Evolutionary conservation across 1,140 invertebrate species (phyloP).

Genomic region (Drosophila ambigua): DNA sequence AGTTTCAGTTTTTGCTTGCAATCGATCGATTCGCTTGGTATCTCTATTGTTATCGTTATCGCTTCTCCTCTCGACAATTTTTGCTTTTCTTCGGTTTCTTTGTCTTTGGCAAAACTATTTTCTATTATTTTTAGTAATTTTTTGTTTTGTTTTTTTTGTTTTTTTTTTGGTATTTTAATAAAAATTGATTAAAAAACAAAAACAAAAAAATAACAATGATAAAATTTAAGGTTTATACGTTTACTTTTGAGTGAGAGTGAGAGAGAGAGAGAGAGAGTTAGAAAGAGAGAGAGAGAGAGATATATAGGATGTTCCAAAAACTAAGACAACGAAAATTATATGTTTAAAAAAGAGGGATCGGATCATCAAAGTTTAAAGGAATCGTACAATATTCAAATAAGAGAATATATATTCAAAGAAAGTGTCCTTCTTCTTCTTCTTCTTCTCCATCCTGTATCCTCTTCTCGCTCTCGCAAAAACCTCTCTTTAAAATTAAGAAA

Average conservation of each 20-base stretch:
- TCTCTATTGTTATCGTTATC: constrained; percentile 56
- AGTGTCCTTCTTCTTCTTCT: constrained; percentile 1
- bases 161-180: constrained; percentile 47
- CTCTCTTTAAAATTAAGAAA: constrained; percentile 2
- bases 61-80: constrained; percentile 54
- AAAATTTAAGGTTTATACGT: constrained; percentile 42
- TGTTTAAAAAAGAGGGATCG: constrained; percentile 34
- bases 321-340: constrained; percentile 57
- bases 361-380: constrained; percentile 2
- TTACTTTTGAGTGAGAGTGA: constrained; percentile 36
- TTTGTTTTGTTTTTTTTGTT: constrained; percentile 25
- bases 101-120: constrained; percentile 52
- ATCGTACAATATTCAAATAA: constrained; percentile 18
- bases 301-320: constrained; percentile 51
- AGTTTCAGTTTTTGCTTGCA: constrained; percentile 79
- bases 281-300: constrained; percentile 28
- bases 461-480: constrained; percentile 24
- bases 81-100: constrained; percentile 79
- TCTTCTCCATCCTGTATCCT: constrained; percentile 30
- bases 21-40: constrained; percentile 62
- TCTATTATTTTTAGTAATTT: constrained; percentile 32
- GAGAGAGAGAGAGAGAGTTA: constrained; percentile 26
- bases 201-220: constrained; percentile 42
- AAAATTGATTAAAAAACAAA: constrained; percentile 32
- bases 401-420: constrained; percentile 1